phyloP scores from a whole-genome alignment of 1,140 invertebrate genomes.

The Diorhabda elongata region DNA sequence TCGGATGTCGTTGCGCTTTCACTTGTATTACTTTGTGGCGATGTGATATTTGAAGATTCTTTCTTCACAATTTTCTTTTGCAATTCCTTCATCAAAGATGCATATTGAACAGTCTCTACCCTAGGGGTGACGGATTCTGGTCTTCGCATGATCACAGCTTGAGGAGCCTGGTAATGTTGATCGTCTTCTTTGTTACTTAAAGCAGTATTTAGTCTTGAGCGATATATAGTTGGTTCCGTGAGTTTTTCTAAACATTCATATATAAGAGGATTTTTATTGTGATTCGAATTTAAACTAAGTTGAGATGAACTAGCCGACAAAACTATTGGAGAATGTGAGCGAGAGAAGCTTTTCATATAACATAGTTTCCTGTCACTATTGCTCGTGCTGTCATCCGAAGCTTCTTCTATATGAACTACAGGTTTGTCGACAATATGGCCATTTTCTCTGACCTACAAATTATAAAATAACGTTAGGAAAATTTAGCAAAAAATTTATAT shows the following conservation, averaged over 20 bases:
- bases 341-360: conserved; percentile 51
- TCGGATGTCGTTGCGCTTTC: conserved; percentile 33
- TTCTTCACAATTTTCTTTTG: conserved; percentile 46
- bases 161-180: conserved; percentile 41
- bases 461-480: no score
- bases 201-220: conserved; percentile 45
- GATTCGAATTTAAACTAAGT: conserved; percentile 37
- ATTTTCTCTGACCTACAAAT: conserved; percentile 16
- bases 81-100: conserved; percentile 50
- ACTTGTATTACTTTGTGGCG: conserved; percentile 34
- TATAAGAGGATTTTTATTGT: conserved; percentile 39
- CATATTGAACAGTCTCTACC: conserved; percentile 48
- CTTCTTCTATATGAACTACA: conserved; percentile 46
- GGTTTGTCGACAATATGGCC: conserved; percentile 41
- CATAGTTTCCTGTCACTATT: conserved; percentile 47
- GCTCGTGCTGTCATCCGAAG: conserved; percentile 44
- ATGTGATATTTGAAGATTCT: conserved; percentile 34
- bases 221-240: conserved; percentile 45
- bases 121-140: conserved; percentile 35
- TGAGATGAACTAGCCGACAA: conserved; percentile 48
- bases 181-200: conserved; percentile 36
- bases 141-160: conserved; percentile 30
- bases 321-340: conserved; percentile 47
- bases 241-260: conserved; percentile 50
- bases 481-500: no score